Base-by-base conservation (phyloP, 2,797 vertebrate genomes). In the Hephaestus fuliginosus region DNA sequence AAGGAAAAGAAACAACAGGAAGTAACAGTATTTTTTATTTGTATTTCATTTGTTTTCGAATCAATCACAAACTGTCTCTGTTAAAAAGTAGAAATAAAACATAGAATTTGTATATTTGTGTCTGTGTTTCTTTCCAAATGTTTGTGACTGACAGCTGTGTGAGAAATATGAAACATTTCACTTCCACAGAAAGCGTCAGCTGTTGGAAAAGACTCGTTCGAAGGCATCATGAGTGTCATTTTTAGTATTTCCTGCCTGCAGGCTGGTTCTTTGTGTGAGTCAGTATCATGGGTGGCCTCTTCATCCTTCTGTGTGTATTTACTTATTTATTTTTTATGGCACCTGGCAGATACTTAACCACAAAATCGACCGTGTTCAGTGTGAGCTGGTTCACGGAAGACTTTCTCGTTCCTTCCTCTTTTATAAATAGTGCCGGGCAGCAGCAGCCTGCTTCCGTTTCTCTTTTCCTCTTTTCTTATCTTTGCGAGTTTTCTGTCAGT, bases 71-170 rank as follows among this genome's bases (percentile, higher is more conserved):
- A 87, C 78, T 91, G 93, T 95, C 91, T 95, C 92, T 95, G 93
- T 94, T 93, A 89, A 61, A 90, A 93, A 80, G 84, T 94, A 95
- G 85, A 93, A 95, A 95, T 95, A 95, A 92, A 93, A 88, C 48
- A 81, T 81, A 76, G 86, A 91, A 90, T 93, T 94, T 91, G 88
- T 94, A 93, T 86, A 82, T 89, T 90, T 87, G 83, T 91, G 87
- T 87, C 51, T 90, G 74, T 65, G 82, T 84, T 83, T 82, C 28
- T 83, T 82, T 56, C 44, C 7, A 1, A 28, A 43, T 12, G 22
- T 7, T 14, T 13, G 20, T 0, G 55, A 18, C 22, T 0, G 55
- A 18, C n/a, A 4, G 13, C 30, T 25, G 2, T 13, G 33, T 33
- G 25, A 71, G 25, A 68, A 25, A 65, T 48, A 12, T 6, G 2